These are phyloP conservation scores for Ceryle rudis DNA, from an alignment of 2,797 vertebrate genomes.

Conservation along the genomic window DNA sequence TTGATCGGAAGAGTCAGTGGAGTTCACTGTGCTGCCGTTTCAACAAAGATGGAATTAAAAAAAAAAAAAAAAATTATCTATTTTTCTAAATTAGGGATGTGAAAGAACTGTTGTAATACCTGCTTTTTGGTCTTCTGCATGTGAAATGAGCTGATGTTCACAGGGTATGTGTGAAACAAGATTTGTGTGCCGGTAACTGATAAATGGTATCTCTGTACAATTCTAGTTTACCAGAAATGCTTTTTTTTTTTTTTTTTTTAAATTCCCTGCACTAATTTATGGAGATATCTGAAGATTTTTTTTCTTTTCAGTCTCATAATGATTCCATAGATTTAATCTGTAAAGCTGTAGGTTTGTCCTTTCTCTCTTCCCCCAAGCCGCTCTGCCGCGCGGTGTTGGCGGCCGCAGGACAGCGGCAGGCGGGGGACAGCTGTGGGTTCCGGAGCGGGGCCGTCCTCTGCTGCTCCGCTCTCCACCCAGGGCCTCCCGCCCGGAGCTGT, in stretches of 20 bases:
- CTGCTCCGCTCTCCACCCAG: not conserved
- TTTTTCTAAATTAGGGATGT: slow-evolving; percentile 78
- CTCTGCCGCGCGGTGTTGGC: too few species aligned
- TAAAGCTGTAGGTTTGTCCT: not conserved
- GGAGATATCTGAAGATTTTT: slow-evolving; percentile 60
- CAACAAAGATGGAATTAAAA: slow-evolving; percentile 27
- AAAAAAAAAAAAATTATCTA: not conserved
- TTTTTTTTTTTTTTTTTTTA: slow-evolving; percentile 36
- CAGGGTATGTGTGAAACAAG: slow-evolving; percentile 65
- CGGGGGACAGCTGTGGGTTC: too few species aligned
- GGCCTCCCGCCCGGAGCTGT: too few species aligned
- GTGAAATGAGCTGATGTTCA: slow-evolving; percentile 58
- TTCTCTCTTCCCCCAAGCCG: not conserved
- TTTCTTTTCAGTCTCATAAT: not conserved
- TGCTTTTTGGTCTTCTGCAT: slow-evolving; percentile 75
- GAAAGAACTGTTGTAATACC: slow-evolving; percentile 73
- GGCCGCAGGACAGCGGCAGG: too few species aligned
- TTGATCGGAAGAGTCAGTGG: slow-evolving; percentile 76
- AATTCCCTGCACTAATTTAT: slow-evolving; percentile 75
- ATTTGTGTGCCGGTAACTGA: slow-evolving; percentile 63
- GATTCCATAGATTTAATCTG: not conserved
- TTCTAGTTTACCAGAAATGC: slow-evolving; percentile 63
- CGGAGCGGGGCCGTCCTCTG: not conserved
- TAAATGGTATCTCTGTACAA: slow-evolving; percentile 59
- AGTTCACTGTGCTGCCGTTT: slow-evolving; percentile 47